Evolutionary conservation across 37 sponge, comb jelly and placozoan species (phyloP).

Genomic region (Bolinopsis microptera): DNA sequence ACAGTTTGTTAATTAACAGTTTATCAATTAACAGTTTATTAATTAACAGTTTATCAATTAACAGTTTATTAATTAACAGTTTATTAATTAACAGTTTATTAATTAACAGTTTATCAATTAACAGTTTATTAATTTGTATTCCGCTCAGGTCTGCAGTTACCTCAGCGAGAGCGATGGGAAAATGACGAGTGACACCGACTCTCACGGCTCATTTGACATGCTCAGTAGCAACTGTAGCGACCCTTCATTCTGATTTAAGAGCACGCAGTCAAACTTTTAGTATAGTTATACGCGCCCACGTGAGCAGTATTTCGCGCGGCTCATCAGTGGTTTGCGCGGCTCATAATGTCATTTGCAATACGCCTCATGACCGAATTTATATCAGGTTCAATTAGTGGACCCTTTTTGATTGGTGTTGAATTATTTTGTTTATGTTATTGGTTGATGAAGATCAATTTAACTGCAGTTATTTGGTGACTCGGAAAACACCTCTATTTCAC

Average conservation of each 20-base stretch:
- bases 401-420: background rate
- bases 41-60: no score
- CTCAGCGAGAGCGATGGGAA: conserved; percentile 36
- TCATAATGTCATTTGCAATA: no score
- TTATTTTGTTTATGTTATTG: background rate
- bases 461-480: background rate
- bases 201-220: conserved; percentile 48
- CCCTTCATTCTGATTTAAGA: background rate
- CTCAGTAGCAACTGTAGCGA: conserved; percentile 34
- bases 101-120: background rate
- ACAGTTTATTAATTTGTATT: no score
- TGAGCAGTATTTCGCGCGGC: background rate
- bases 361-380: background rate
- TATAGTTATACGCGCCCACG: no score
- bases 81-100: no score
- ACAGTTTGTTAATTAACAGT: no score
- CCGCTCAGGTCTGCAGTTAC: conserved; percentile 48
- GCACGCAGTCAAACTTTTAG: background rate
- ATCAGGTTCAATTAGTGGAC: background rate
- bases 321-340: background rate
- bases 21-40: no score
- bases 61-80: no score
- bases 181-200: conserved; percentile 34
- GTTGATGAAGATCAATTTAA: background rate
- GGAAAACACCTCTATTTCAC: no score